These are phyloP conservation scores for Rhinolophus sinicus DNA, from an alignment of 2,113 vertebrate species.

Conservation along the genomic window DNA sequence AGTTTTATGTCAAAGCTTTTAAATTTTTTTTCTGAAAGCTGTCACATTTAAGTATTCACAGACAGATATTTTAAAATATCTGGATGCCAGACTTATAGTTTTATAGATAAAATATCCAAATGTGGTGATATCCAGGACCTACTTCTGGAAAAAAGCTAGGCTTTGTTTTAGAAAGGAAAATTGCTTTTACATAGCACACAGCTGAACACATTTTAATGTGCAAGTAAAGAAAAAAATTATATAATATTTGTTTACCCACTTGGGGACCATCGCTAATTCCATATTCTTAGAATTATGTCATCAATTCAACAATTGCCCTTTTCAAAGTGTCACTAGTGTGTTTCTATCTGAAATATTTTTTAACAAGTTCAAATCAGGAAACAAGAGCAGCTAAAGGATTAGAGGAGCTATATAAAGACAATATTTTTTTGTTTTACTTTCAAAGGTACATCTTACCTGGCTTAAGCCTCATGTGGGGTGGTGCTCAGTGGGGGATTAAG, in stretches of 20 bases:
- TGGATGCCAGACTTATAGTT: background rate
- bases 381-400: background rate
- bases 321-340: background rate
- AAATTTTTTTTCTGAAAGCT: background rate
- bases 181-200: background rate
- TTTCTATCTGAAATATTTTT: background rate
- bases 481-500: background rate
- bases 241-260: background rate
- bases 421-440: background rate
- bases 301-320: background rate
- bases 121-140: background rate
- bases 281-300: background rate
- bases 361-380: background rate
- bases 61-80: background rate
- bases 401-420: background rate
- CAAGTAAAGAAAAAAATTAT: background rate
- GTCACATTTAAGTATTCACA: background rate
- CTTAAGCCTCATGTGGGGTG: background rate
- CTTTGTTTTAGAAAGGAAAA: background rate
- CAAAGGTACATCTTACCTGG: background rate
- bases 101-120: background rate
- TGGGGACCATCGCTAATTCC: background rate
- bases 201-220: background rate
- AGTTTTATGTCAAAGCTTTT: background rate
- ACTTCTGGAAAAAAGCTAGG: background rate